phyloP scores from a whole-genome alignment of 2,888 invertebrate genomes.

The Bembecia ichneumoniformis region DNA sequence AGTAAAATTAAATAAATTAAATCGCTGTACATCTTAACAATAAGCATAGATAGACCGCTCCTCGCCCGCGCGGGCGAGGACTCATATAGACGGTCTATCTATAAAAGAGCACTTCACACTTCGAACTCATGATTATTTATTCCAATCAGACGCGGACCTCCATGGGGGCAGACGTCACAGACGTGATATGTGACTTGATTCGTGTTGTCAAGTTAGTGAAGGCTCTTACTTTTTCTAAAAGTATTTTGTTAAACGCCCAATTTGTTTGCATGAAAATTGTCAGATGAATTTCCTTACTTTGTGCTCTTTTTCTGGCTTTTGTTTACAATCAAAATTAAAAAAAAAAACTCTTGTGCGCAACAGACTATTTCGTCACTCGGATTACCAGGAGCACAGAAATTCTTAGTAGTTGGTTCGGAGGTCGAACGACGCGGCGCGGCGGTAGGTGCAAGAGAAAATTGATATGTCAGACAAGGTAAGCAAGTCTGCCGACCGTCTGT shows the following conservation, averaged over 20 bases:
- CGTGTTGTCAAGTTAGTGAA: no score
- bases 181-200: conserved; percentile 9
- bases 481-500: conserved; percentile 35
- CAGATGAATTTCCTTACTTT: no score
- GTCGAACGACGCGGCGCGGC: conserved; percentile 19
- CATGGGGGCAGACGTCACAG: conserved; percentile 48
- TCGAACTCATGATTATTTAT: conserved; percentile 25
- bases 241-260: no score
- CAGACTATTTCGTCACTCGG: conserved; percentile 64
- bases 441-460: conserved; percentile 43
- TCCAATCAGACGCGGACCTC: conserved; percentile 55
- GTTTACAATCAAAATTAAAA: background rate
- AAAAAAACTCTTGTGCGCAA: conserved; percentile 39
- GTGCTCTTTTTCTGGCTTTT: no score
- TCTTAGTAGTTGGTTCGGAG: conserved; percentile 29
- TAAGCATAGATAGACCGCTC: no score
- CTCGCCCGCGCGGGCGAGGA: no score
- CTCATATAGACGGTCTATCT: no score
- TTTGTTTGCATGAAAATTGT: no score
- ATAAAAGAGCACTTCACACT: conserved; percentile 34
- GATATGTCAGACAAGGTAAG: conserved; percentile 61
- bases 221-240: no score
- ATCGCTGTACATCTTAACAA: no score
- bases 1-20: no score
- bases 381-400: conserved; percentile 60